Evolutionary conservation across 2,888 invertebrate genomes (phyloP).

Genomic region (Cheilosia pagana): DNA sequence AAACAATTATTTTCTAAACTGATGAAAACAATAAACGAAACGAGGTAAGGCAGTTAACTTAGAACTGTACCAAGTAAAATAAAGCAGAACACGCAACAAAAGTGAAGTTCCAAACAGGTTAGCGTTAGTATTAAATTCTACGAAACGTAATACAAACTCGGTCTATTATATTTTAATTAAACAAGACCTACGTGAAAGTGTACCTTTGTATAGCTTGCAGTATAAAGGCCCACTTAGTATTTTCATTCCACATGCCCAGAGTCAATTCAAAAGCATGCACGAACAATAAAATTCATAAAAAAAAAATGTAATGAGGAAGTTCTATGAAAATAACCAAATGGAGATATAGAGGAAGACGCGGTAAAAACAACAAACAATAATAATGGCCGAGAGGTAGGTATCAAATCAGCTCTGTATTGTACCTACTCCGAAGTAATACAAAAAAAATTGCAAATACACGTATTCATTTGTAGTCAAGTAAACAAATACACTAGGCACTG

Average conservation of each 20-base stretch:
- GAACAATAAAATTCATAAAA: background rate
- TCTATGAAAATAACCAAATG: background rate
- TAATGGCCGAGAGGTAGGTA: too few species aligned
- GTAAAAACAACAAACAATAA: background rate
- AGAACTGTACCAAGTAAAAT: background rate
- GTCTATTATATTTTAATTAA: slow-evolving; percentile 3
- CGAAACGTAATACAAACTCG: background rate
- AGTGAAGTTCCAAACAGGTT: background rate
- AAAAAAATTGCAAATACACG: too few species aligned
- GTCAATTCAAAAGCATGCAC: too few species aligned
- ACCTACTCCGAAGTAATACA: too few species aligned
- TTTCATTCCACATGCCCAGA: too few species aligned
- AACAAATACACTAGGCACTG: too few species aligned
- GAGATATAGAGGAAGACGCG: background rate
- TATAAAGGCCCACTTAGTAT: background rate
- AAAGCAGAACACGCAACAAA: background rate
- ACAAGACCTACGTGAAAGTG: slow-evolving; percentile 28
- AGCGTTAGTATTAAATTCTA: background rate
- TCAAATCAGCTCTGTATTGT: too few species aligned
- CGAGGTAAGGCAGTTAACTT: background rate
- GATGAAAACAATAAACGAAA: background rate
- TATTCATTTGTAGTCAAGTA: too few species aligned
- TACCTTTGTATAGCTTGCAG: background rate
- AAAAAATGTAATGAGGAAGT: background rate
- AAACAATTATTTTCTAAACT: background rate